Evolutionary conservation across 2,797 vertebrate species (phyloP).

Genomic region (Cuculus canorus): DNA sequence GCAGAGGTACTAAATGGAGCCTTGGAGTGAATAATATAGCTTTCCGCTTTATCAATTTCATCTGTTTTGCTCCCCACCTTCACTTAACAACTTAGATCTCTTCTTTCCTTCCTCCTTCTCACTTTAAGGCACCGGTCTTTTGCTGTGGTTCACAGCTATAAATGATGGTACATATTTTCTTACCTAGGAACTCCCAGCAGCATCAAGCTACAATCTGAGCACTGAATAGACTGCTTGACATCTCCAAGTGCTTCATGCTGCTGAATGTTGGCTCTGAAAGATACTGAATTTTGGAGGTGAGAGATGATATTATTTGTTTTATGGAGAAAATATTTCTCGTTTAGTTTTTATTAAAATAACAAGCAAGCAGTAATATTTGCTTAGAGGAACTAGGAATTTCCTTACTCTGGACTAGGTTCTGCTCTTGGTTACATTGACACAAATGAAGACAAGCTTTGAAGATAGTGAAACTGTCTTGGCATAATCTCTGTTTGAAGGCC

Average conservation of each 20-base stretch:
- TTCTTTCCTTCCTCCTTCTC: constrained; percentile 28
- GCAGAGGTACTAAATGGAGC: constrained; percentile 77
- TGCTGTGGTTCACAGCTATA: constrained; percentile 5
- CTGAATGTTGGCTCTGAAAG: not conserved
- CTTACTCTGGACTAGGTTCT: not conserved
- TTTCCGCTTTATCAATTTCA: constrained; percentile 77
- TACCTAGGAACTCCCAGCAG: constrained; percentile 26
- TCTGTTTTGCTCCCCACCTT: constrained; percentile 21
- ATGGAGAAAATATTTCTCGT: not conserved
- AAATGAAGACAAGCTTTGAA: not conserved
- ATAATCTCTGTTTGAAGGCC: not conserved
- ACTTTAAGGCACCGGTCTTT: constrained; percentile 23
- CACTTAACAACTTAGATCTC: constrained; percentile 37
- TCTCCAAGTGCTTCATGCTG: not conserved
- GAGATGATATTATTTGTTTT: not conserved
- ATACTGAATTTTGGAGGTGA: not conserved
- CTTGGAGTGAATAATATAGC: constrained; percentile 78
- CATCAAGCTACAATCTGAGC: constrained; percentile 31
- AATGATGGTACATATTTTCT: not conserved
- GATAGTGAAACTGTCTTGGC: not conserved
- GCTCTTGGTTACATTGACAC: not conserved
- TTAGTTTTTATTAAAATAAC: not conserved
- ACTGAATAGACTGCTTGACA: not conserved
- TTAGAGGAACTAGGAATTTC: not conserved
- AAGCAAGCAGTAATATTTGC: not conserved